Evolutionary conservation across 1,140 invertebrate genomes (phyloP), one percentile per base, ranked within the genome.

Genomic region (Zophobas morio): DNA sequence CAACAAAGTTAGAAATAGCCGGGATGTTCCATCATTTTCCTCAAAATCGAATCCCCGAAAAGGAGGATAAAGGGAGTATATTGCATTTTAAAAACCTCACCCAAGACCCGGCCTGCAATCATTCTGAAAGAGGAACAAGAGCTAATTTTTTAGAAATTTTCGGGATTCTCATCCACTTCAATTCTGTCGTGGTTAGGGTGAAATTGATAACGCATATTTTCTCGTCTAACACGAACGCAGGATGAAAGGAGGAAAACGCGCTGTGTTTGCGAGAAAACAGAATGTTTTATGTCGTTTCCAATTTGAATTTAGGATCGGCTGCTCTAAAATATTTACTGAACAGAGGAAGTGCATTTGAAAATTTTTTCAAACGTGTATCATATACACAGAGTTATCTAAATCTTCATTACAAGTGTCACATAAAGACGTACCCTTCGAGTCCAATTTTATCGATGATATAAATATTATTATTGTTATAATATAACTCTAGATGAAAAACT

Each of bases 121-220:
- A 39, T 63, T 40, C 35, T 34, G 8, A 39, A 39, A 8, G 6
- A n/a, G n/a, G 57, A 36, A 36, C 57, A 63, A 63, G 8, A 42
- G 20, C 37, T 51, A 42, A 66, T 66, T 66, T 66, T 37, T 66
- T 66, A 32, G 37, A 42, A 66, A 66, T 46, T 66, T 66, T 42
- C 60, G 8, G 39, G 37, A 32, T 33, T 66, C 60, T 46, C 39
- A 66, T 66, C 37, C 60, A 42, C 60, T 66, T 42, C 60, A 47
- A 47, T 66, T 66, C 60, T 66, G 60, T 66, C 60, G 33, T 39
- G 60, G 60, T 42, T 66, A 42, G 37, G 39, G 37, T 42, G 60
- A 66, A 66, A 66, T 66, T 66, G 60, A 66, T 66, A 66, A 66
- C 60, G 60, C 60, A 66, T 66, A 66, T 66, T 66, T 66, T 42